These are phyloP conservation scores for Himalopsyche kuldschensis DNA, from an alignment of 2,888 invertebrate genomes.

Conservation along the genomic window DNA sequence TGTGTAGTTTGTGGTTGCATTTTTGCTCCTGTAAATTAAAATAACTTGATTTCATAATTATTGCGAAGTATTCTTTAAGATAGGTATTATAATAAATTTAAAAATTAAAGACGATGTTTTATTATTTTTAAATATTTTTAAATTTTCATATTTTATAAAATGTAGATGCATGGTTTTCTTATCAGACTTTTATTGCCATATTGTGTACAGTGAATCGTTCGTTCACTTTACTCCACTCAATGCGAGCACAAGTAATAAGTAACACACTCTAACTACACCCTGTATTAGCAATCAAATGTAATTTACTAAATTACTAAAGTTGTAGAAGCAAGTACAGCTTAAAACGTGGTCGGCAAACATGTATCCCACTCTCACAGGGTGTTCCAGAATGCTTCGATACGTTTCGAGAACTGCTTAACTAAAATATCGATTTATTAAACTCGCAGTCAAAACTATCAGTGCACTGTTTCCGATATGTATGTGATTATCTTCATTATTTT, in stretches of 20 bases:
- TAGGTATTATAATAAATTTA: too few species aligned
- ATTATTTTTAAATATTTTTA: too few species aligned
- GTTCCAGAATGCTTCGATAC: neutral
- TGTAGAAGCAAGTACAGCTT: constrained; percentile 21
- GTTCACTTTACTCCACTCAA: neutral
- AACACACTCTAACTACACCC: constrained; percentile 18
- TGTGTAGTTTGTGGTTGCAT: too few species aligned
- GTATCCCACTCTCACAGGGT: neutral
- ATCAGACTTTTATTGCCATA: neutral
- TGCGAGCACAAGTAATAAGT: constrained; percentile 13
- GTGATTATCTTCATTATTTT: neutral
- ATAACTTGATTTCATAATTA: too few species aligned
- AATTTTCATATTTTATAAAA: neutral
- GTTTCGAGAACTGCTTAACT: neutral
- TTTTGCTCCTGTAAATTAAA: too few species aligned
- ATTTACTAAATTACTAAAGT: constrained; percentile 33
- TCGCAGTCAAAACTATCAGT: neutral
- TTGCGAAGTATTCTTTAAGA: too few species aligned
- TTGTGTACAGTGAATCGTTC: neutral
- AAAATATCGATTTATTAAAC: neutral
- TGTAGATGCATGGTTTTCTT: neutral
- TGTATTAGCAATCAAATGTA: constrained; percentile 32
- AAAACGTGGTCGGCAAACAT: constrained; percentile 13
- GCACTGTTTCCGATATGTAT: neutral
- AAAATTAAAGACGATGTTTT: too few species aligned